Evolutionary conservation across 2,888 invertebrate genomes (phyloP).

Genomic region (Acronicta leporina): DNA sequence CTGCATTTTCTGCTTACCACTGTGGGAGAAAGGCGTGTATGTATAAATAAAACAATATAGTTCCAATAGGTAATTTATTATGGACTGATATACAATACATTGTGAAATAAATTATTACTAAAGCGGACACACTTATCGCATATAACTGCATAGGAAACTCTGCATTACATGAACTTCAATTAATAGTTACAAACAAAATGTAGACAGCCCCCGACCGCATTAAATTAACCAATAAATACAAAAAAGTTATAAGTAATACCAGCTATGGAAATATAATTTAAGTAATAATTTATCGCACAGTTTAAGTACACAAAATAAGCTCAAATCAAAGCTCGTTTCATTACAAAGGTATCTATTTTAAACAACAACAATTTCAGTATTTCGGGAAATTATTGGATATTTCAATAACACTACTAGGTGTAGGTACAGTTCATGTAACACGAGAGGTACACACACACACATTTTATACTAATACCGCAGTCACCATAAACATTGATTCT

Average conservation of each 20-base stretch:
- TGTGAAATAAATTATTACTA: slow-evolving; percentile 36
- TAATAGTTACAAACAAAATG: not conserved
- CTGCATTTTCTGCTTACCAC: too few species aligned
- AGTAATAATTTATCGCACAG: too few species aligned
- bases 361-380: not conserved
- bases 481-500: not conserved
- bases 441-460: slow-evolving; percentile 11
- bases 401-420: not conserved
- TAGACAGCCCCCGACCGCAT: too few species aligned
- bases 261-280: not conserved
- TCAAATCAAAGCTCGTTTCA: slow-evolving; percentile 1
- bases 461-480: slow-evolving; percentile 20
- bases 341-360: not conserved
- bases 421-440: slow-evolving; percentile 11
- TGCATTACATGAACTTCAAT: slow-evolving; percentile 18
- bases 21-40: too few species aligned
- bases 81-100: slow-evolving; percentile 33
- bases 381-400: not conserved
- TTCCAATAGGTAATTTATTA: slow-evolving; percentile 41
- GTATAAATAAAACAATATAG: slow-evolving; percentile 19
- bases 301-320: slow-evolving; percentile 1
- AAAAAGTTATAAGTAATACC: too few species aligned
- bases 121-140: slow-evolving; percentile 38
- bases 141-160: slow-evolving; percentile 23
- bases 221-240: too few species aligned